Conservation (phyloP, 2,797 vertebrate genomes). For the Microhierax caerulescens region DNA sequence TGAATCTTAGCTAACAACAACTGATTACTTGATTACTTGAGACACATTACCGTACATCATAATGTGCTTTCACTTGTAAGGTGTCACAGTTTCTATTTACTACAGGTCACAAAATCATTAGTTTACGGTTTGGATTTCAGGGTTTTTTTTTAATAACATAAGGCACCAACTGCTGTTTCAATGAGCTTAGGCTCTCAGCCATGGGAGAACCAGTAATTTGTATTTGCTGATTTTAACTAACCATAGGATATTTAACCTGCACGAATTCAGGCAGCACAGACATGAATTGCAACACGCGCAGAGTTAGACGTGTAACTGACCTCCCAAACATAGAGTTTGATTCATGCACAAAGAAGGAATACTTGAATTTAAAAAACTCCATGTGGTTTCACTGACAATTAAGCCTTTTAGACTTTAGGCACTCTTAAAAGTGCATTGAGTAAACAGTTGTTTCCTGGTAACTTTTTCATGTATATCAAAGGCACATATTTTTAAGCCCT, state of each 20-base stretch:
- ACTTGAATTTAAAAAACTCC: background rate
- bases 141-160: fast-evolving
- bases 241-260: background rate
- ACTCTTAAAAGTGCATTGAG: background rate
- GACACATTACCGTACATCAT: background rate
- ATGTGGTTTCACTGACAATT: background rate
- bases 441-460: background rate
- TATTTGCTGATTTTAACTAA: background rate
- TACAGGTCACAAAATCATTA: background rate
- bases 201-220: background rate
- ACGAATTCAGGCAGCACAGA: background rate
- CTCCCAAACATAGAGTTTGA: background rate
- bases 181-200: background rate
- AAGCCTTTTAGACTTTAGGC: background rate
- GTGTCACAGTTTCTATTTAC: background rate
- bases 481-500: constrained; percentile 36
- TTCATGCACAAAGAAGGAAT: background rate
- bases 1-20: background rate
- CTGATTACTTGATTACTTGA: background rate
- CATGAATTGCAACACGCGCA: background rate
- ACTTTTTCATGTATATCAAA: background rate
- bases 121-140: background rate
- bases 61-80: background rate
- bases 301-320: background rate
- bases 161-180: background rate